phyloP scores from a whole-genome alignment of 2,113 vertebrate genomes.

The Carassius carassius region DNA sequence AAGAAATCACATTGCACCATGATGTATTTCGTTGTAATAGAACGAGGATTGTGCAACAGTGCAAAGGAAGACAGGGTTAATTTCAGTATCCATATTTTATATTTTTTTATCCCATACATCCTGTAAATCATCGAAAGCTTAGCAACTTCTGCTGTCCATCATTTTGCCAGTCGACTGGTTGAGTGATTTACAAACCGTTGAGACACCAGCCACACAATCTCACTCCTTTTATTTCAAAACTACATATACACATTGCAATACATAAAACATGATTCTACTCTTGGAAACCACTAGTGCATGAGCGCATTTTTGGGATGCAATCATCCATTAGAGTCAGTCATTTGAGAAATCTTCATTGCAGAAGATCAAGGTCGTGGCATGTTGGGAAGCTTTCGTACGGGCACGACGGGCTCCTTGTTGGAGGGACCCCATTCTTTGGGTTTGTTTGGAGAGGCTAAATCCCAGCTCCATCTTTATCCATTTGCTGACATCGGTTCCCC shows the following conservation, averaged over 20 bases:
- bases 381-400: conserved; percentile 49
- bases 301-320: conserved; percentile 64
- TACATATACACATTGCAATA: conserved; percentile 67
- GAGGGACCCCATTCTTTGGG: conserved; percentile 67
- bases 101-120: background rate
- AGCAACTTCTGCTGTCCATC: conserved; percentile 5
- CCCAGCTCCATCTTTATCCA: conserved; percentile 93
- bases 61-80: background rate
- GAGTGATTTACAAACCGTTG: conserved; percentile 55
- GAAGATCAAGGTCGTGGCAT: conserved; percentile 70
- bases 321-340: conserved; percentile 65
- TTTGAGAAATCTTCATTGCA: conserved; percentile 64
- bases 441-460: conserved; percentile 97
- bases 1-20: background rate
- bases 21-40: conserved; percentile 16
- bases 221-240: conserved; percentile 65
- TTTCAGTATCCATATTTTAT: background rate
- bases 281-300: conserved; percentile 61
- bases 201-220: conserved; percentile 65
- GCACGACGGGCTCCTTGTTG: conserved; percentile 56
- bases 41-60: background rate
- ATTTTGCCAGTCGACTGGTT: conserved; percentile 1
- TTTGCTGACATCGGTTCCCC: conserved; percentile 95
- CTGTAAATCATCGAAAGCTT: background rate
- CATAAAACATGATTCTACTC: conserved; percentile 75